Conservation (phyloP, 2,113 vertebrate species). For the Triplophysa siluroides region DNA sequence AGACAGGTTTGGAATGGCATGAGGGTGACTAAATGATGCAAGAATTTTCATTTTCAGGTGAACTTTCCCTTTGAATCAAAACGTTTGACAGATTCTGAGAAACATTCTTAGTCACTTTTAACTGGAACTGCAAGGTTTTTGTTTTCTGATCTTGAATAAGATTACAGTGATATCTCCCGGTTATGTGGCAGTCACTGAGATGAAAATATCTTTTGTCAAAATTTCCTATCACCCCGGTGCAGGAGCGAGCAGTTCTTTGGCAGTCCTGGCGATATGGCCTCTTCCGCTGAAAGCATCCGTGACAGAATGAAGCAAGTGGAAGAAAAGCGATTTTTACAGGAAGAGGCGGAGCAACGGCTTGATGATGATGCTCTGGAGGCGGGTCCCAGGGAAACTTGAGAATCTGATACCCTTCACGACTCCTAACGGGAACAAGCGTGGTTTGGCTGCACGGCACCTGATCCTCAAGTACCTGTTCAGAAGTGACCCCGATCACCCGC, state of each 20-base stretch:
- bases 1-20: too few species aligned
- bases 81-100: too few species aligned
- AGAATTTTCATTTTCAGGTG: too few species aligned
- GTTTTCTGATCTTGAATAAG: neutral
- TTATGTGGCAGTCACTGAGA: neutral
- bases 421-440: neutral
- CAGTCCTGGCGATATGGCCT: constrained; percentile 89
- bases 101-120: neutral
- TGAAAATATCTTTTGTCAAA: neutral
- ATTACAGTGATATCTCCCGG: neutral
- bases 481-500: constrained; percentile 60
- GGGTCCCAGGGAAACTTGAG: constrained; percentile 67
- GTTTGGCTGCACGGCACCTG: constrained; percentile 48
- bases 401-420: neutral
- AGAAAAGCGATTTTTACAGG: constrained; percentile 82
- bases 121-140: neutral
- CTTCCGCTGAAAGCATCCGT: constrained; percentile 88
- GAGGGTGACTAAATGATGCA: too few species aligned
- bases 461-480: constrained; percentile 51
- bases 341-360: constrained; percentile 64
- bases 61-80: too few species aligned
- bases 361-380: constrained; percentile 53
- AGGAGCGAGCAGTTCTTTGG: constrained; percentile 96
- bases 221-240: neutral
- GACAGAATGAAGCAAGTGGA: constrained; percentile 93